Conservation (phyloP, 2,797 vertebrate species). For the Myripristis murdjan region DNA sequence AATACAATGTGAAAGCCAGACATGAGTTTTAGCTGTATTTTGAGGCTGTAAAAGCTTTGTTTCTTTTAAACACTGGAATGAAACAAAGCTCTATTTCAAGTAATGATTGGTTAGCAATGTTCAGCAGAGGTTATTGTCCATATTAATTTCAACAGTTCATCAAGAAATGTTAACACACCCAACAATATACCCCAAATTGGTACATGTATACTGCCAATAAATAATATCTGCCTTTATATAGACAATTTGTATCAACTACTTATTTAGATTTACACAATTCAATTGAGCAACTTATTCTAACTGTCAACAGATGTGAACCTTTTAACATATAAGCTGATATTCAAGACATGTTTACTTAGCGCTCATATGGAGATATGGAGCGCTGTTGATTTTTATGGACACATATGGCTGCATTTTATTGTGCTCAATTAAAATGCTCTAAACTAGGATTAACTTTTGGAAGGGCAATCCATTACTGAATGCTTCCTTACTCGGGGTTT, state of each 20-base stretch:
- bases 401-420: constrained; percentile 82
- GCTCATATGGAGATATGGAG: constrained; percentile 79
- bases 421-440: constrained; percentile 79
- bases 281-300: neutral
- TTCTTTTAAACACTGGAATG: constrained; percentile 9
- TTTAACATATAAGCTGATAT: constrained; percentile 66
- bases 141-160: constrained; percentile 17
- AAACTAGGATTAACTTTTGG: constrained; percentile 80
- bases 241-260: constrained; percentile 50
- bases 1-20: constrained; percentile 14
- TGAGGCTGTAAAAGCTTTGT: constrained; percentile 28
- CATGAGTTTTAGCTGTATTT: constrained; percentile 14
- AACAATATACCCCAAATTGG: constrained; percentile 15
- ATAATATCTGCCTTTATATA: constrained; percentile 7
- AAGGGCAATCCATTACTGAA: constrained; percentile 62
- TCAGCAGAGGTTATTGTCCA: constrained; percentile 14
- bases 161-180: neutral
- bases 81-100: constrained; percentile 34
- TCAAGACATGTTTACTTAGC: constrained; percentile 73
- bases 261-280: constrained; percentile 30
- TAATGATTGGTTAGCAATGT: constrained; percentile 36
- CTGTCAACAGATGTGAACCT: constrained; percentile 54
- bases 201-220: constrained; percentile 23
- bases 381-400: constrained; percentile 76
- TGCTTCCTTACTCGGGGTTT: constrained; percentile 38